Percentiles rank a stretch among this genome's conserved stretches.
phyloP scores from a whole-genome alignment of 1,140 invertebrate species.

The Brachionus rubens region DNA sequence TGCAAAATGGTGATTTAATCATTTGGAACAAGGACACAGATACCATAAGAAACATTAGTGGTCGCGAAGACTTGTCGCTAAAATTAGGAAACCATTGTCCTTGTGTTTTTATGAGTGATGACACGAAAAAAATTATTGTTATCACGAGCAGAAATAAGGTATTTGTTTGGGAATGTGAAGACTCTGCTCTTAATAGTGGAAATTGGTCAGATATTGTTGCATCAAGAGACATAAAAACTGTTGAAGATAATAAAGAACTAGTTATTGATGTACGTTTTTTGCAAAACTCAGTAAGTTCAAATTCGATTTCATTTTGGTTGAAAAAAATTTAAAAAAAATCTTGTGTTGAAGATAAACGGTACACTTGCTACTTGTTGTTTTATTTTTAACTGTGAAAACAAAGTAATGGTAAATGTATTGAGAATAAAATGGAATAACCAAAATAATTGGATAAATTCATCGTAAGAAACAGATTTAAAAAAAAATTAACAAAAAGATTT shows the following conservation, averaged over 20 bases:
- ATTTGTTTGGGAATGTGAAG: slow-evolving; percentile 54
- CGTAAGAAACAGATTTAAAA: background rate
- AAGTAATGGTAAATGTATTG: slow-evolving; percentile 2
- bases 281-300: background rate
- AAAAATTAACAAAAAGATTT: too few species aligned
- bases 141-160: slow-evolving; percentile 49
- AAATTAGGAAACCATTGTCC: slow-evolving; percentile 32
- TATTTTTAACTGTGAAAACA: slow-evolving; percentile 38
- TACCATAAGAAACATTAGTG: slow-evolving; percentile 53
- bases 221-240: slow-evolving; percentile 50
- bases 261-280: slow-evolving; percentile 48
- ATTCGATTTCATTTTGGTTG: background rate
- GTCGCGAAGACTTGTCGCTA: slow-evolving; percentile 49
- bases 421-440: slow-evolving; percentile 26
- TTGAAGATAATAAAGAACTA: slow-evolving; percentile 49
- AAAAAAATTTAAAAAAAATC: background rate
- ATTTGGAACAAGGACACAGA: slow-evolving; percentile 59
- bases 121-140: slow-evolving; percentile 52
- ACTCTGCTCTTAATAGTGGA: slow-evolving; percentile 50
- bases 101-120: slow-evolving; percentile 51
- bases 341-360: background rate
- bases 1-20: slow-evolving; percentile 54
- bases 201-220: slow-evolving; percentile 52
- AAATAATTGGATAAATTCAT: background rate
- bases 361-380: slow-evolving; percentile 34